Evolutionary conservation across 2,888 invertebrate species (phyloP), one percentile per base, ranked within the genome.

Genomic region (Eulithis testata): DNA sequence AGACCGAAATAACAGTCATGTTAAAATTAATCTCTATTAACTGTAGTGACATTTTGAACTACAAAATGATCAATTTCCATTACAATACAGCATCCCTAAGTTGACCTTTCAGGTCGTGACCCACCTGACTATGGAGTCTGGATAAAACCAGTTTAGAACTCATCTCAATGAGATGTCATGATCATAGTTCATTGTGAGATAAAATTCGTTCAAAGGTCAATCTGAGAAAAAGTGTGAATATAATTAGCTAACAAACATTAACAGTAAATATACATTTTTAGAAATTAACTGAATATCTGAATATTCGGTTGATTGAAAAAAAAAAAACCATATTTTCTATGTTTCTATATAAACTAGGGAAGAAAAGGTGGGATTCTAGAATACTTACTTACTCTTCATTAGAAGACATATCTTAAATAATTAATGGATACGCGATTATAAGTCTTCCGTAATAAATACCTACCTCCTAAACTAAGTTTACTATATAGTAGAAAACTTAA

Each of bases 1-100:
- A 1, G 21, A 21, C 21, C 2, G 2, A 21, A 31, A 31, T 31
- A 6, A 31, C 31, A 31, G 31, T 31, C 2, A 31, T 31, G 0
- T 21, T 21, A 21, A 4, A 31, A 6, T 31, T 31, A 6, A 31
- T n/a, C 4, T 12, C 37, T 21, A 4, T 5, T 31, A 9, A 56
- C n/a, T 12, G 8, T 37, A 21, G 11, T 65, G 60, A 72, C 63
- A 6, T 47, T 61, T 66, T 70, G 65, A 61, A 55, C 70, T 56
- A 1, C 21, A 62, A 63, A 37, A 51, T 63, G n/a, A 51, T 52
- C 57, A 7, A 52, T 64, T 21, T 47, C 45, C 49, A 63, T 45
- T 12, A 61, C 53, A 52, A 68, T 60, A 55, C 71, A 71, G 71
- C 69, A 68, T 73, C 71, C 66, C 73, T 58, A 45, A 57, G 53